Conservation (phyloP, 2,797 vertebrate genomes). For the Hemibagrus guttatus region DNA sequence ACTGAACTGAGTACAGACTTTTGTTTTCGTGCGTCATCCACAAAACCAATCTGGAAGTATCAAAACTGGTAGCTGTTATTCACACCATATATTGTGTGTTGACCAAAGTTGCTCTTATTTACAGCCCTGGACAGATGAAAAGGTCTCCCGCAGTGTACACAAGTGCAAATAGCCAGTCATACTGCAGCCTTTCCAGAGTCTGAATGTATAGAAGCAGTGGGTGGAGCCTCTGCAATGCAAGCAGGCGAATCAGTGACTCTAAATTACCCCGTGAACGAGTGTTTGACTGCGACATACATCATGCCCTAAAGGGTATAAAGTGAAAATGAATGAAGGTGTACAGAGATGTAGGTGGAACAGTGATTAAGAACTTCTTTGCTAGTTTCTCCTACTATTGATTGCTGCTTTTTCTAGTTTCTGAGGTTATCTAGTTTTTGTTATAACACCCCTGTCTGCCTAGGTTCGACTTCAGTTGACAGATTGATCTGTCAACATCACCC, state of each 20-base stretch:
- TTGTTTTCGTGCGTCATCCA: neutral
- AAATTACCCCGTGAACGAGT: neutral
- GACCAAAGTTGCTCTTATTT: neutral
- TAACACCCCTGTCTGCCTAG: neutral
- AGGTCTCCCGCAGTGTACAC: too few species aligned
- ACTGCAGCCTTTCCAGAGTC: neutral
- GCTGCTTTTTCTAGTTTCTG: neutral
- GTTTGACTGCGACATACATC: too few species aligned
- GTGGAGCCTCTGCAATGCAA: neutral
- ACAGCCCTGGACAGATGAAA: neutral
- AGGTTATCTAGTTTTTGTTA: neutral
- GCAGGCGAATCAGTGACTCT: neutral
- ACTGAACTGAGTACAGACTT: neutral
- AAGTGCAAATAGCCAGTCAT: neutral
- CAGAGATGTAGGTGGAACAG: neutral
- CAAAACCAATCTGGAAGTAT: neutral
- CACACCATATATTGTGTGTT: neutral
- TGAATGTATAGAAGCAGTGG: neutral
- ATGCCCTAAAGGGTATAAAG: too few species aligned
- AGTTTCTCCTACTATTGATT: neutral
- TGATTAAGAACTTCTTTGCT: neutral
- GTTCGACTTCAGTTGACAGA: neutral
- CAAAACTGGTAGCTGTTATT: neutral
- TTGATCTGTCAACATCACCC: neutral
- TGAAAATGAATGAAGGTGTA: too few species aligned